Percentiles rank a stretch among this genome's conserved stretches.
Evolutionary conservation across 2,113 vertebrate species (phyloP).

Genomic region (Corythoichthys intestinalis): DNA sequence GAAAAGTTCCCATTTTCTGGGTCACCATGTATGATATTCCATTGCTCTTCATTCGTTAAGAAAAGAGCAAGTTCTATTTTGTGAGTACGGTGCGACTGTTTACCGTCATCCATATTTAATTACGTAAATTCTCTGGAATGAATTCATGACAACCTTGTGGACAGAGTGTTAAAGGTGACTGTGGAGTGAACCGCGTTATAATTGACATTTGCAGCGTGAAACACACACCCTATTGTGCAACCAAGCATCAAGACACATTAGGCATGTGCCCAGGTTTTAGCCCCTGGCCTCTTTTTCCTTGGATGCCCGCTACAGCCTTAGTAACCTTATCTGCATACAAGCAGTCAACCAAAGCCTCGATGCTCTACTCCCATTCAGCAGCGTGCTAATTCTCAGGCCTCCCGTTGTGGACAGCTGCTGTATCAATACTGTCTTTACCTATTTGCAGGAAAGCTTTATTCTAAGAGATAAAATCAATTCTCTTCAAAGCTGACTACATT

Average conservation of each 20-base stretch:
- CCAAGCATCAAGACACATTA: conserved; percentile 36
- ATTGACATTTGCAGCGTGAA: background rate
- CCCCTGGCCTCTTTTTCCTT: conserved; percentile 41
- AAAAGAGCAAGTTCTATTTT: conserved; percentile 35
- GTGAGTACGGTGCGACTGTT: conserved; percentile 43
- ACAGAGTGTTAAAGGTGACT: background rate
- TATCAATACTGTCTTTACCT: conserved; percentile 19
- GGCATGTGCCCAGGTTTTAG: conserved; percentile 28
- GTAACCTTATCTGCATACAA: conserved; percentile 56
- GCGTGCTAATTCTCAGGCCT: conserved; percentile 21
- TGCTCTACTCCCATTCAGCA: conserved; percentile 27
- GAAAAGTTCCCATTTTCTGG: too few relatives aligned
- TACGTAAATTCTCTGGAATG: conserved; percentile 39
- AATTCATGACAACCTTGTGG: conserved; percentile 41
- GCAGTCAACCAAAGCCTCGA: conserved; percentile 19
- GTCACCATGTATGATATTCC: background rate
- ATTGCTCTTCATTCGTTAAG: conserved; percentile 39
- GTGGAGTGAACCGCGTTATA: background rate
- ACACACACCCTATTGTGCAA: conserved; percentile 44
- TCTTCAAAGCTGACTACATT: background rate
- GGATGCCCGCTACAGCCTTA: conserved; percentile 17
- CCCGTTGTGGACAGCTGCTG: conserved; percentile 52
- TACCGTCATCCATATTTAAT: conserved; percentile 38
- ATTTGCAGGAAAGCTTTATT: conserved; percentile 27
- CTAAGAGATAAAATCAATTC: conserved; percentile 23